Conservation (phyloP, 2,797 vertebrate species). For the Aeoliscus strigatus region DNA sequence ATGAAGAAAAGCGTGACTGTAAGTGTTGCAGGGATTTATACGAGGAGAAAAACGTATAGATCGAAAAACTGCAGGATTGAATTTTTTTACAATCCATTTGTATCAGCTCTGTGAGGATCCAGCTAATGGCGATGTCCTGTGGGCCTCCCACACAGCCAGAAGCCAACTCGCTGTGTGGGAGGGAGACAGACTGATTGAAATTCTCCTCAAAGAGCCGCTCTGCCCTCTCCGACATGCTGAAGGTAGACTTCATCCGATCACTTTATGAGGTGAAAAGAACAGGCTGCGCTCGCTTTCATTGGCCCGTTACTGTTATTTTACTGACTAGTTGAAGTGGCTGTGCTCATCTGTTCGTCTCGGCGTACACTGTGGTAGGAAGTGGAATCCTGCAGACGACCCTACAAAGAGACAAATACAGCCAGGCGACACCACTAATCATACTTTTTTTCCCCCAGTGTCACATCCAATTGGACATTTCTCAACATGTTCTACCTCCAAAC, state of each 20-base stretch:
- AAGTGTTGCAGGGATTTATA: constrained; percentile 6
- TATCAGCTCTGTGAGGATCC: constrained; percentile 54
- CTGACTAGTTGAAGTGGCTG: constrained; percentile 10
- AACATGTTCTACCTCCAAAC: background rate
- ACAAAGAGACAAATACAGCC: constrained; percentile 2
- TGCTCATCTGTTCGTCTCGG: constrained; percentile 10
- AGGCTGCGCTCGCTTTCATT: constrained; percentile 22
- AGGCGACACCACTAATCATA: no score
- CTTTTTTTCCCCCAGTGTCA: no score
- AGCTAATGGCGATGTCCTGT: constrained; percentile 59
- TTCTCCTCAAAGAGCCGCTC: constrained; percentile 48
- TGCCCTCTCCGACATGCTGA: constrained; percentile 49
- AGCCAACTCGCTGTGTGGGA: constrained; percentile 58
- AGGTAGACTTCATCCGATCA: constrained; percentile 39
- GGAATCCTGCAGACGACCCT: constrained; percentile 4
- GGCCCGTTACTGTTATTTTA: constrained; percentile 15
- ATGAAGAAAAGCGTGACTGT: background rate
- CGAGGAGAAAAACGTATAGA: constrained; percentile 20
- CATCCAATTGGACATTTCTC: constrained; percentile 13
- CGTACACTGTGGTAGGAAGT: constrained; percentile 1
- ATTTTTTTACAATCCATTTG: constrained; percentile 50
- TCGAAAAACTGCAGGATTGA: no score
- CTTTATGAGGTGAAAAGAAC: constrained; percentile 41
- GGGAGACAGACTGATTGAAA: constrained; percentile 65
- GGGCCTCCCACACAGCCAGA: constrained; percentile 67